Base-by-base conservation (phyloP, 2,113 vertebrate genomes). In the Grus americana region DNA sequence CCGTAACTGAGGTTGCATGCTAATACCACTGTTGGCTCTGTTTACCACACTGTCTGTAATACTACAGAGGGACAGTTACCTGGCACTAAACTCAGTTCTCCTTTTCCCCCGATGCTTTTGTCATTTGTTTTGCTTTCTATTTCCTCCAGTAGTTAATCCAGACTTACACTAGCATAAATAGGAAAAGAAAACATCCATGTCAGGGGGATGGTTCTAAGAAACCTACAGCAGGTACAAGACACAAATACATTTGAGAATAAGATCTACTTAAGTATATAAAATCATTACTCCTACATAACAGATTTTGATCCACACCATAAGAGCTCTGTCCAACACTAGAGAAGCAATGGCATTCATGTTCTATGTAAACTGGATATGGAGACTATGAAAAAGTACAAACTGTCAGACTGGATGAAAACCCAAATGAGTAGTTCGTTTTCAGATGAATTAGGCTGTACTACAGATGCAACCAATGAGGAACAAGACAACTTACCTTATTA, bases 401-500 rank as follows among this genome's bases (percentile, higher is more conserved):
- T 44, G 2, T 76, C 97, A 32, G 73, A 70, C 36, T 88, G 88
- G 54, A 97, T 93, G 96, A 89, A 95, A 79, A 93, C 92, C 78
- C 97, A 88, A 44, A 82, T 72, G 57, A 93, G 70, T 20, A 65
- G 93, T 13, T 66, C 44, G 7, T 29, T 74, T 66, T 94, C 90
- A 86, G 95, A 91, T 19, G 40, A 86, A 32, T 18, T 76, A 21
- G 92, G 95, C 46, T 97, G 97, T 72, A 57, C 78, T 34, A 97
- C 96, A 79, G 97, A 98, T 46, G 98, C 93, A 46, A 99, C 98
- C 36, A 98, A 98, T 20, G 98, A 98, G 75, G 98, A 99, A 27
- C 98, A 99, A 52, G 98, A 99, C 22, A 98, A 99, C 11, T 96
- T 99, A n/a, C 98, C 98, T 58, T 98, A 97, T 26, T 98, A 99